A percentile compares a stretch with the other conserved stretches of the same genome.
phyloP scores from a whole-genome alignment of 2,113 vertebrate genomes.

The Orientallactaga bullata region DNA sequence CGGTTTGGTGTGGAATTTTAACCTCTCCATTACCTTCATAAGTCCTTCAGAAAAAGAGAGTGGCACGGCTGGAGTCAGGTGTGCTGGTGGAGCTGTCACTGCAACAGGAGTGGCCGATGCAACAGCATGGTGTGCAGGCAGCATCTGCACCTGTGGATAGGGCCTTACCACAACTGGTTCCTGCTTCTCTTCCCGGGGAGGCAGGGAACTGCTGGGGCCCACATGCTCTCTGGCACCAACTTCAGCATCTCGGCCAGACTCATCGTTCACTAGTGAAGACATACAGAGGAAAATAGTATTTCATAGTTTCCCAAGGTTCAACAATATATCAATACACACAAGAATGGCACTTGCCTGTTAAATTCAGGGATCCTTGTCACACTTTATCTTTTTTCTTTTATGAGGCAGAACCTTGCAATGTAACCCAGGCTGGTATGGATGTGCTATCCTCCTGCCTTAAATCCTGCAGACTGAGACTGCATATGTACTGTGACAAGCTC shows the following conservation, averaged over 20 bases:
- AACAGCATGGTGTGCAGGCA: constrained; percentile 91
- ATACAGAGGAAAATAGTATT: not conserved
- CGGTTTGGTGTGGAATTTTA: not conserved
- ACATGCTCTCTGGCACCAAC: constrained; percentile 90
- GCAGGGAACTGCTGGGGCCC: constrained; percentile 85
- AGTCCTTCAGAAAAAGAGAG: constrained; percentile 94
- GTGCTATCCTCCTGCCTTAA: not conserved
- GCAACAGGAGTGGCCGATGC: constrained; percentile 92
- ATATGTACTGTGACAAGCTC: not conserved
- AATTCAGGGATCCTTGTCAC: not conserved
- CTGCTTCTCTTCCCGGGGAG: constrained; percentile 96
- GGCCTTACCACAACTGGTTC: constrained; percentile 97
- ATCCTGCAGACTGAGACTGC: not conserved
- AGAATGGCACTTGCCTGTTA: not conserved
- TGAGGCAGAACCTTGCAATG: not conserved
- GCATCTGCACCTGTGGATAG: constrained; percentile 94
- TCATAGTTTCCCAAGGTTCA: not conserved
- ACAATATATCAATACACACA: not conserved
- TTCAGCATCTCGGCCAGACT: constrained; percentile 91
- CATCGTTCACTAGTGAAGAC: constrained; percentile 86
- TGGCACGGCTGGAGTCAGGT: constrained; percentile 93
- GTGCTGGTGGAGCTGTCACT: constrained; percentile 92
- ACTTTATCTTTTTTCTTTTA: not conserved
- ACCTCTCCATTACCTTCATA: constrained; percentile 91
- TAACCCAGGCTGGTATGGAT: not conserved